These are phyloP conservation scores for Acanthaster planci DNA, from an alignment of 35 echinoderm and acorn worm species.

Conservation along the genomic window DNA sequence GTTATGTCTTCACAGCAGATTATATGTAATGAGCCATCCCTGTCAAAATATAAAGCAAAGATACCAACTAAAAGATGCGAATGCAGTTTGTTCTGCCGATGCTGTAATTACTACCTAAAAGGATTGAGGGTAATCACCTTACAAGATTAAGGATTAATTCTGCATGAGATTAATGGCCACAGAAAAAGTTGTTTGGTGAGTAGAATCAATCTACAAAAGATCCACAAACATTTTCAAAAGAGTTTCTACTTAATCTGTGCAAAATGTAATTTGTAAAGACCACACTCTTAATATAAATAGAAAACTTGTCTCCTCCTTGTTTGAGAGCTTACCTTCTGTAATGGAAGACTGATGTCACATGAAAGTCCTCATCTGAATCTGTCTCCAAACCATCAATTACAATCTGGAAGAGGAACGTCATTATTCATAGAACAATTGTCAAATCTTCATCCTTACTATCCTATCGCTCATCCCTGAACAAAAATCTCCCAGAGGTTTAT, in stretches of 20 bases:
- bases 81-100: background rate
- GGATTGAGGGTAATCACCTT: no score
- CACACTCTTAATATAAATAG: no score
- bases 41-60: background rate
- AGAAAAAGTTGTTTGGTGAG: no score
- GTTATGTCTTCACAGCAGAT: constrained; percentile 21
- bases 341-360: constrained; percentile 52
- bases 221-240: background rate
- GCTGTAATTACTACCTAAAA: no score
- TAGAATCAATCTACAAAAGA: no score
- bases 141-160: no score
- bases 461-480: no score
- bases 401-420: constrained; percentile 30
- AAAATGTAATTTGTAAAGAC: background rate
- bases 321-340: constrained; percentile 40
- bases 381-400: constrained; percentile 38
- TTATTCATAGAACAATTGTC: background rate
- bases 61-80: background rate
- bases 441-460: no score
- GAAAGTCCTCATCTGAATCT: constrained; percentile 42
- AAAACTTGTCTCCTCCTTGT: background rate
- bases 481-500: no score
- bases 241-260: background rate
- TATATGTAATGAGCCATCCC: constrained; percentile 38
- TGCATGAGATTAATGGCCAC: no score